Percentiles rank a stretch among this genome's conserved stretches.
Conservation (phyloP, 2,888 invertebrate genomes). For the Timema podura region DNA sequence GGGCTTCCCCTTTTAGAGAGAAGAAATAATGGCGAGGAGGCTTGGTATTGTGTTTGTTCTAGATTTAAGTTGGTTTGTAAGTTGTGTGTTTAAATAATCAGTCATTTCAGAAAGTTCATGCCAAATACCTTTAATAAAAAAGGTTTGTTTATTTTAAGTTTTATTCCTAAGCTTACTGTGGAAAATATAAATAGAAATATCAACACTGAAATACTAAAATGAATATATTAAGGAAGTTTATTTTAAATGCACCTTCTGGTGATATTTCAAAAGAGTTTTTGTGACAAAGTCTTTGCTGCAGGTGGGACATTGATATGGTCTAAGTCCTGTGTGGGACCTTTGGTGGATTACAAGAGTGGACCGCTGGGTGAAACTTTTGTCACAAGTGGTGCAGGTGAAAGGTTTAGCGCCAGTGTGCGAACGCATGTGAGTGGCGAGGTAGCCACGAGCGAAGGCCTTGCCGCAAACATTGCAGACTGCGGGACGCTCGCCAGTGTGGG, state of each 20-base stretch:
- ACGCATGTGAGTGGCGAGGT: conserved; percentile 38
- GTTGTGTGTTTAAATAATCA: too few relatives aligned
- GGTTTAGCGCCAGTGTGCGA: conserved; percentile 38
- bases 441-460: conserved; percentile 37
- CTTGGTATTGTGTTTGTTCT: too few relatives aligned
- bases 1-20: too few relatives aligned
- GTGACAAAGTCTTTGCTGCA: conserved; percentile 32
- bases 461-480: conserved; percentile 36
- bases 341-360: conserved; percentile 45
- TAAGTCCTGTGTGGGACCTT: conserved; percentile 37
- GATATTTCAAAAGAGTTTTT: conserved; percentile 30
- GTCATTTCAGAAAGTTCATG: too few relatives aligned
- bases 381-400: conserved; percentile 39
- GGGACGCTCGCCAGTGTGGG: conserved; percentile 25
- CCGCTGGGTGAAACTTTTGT: conserved; percentile 41
- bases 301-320: conserved; percentile 15
- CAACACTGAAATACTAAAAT: too few relatives aligned
- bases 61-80: too few relatives aligned
- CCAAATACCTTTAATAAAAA: too few relatives aligned
- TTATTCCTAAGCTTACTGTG: too few relatives aligned
- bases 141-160: too few relatives aligned
- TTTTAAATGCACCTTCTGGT: conserved; percentile 26
- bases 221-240: too few relatives aligned
- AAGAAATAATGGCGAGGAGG: too few relatives aligned
- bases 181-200: too few relatives aligned